Conservation (phyloP, 64 coral and sea anemone genomes). For the Catalaphyllia jardinei region DNA sequence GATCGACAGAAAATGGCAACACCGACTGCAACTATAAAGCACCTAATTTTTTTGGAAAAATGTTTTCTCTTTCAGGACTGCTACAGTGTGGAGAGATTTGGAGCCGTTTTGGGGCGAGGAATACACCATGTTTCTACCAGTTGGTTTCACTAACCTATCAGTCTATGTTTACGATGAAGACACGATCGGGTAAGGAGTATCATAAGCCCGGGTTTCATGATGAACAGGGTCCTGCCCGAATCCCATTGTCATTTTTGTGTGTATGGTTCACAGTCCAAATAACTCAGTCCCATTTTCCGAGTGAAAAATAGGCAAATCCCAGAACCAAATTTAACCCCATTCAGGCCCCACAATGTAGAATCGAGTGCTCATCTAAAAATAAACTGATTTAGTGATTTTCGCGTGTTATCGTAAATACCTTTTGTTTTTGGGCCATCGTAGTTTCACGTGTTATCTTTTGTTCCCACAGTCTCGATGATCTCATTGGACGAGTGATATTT, state of each 20-base stretch:
- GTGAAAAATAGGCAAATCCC: too few relatives aligned
- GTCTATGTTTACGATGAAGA: constrained; percentile 87
- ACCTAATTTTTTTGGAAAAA: not conserved
- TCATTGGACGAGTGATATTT: constrained; percentile 89
- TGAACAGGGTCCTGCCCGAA: too few relatives aligned
- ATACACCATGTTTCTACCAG: constrained; percentile 76
- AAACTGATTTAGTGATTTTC: not conserved
- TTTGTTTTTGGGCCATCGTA: too few relatives aligned
- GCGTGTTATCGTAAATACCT: too few relatives aligned
- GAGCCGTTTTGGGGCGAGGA: constrained; percentile 99
- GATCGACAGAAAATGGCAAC: too few relatives aligned
- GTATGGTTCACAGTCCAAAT: too few relatives aligned
- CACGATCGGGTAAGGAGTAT: constrained; percentile 69
- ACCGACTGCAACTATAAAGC: not conserved
- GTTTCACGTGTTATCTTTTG: not conserved
- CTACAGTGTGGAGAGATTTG: constrained; percentile 80
- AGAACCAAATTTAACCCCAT: too few relatives aligned
- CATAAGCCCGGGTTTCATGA: not conserved
- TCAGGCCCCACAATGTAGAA: not conserved
- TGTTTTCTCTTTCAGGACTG: constrained; percentile 64
- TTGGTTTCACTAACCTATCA: constrained; percentile 75
- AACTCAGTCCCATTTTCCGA: too few relatives aligned
- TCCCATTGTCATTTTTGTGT: too few relatives aligned
- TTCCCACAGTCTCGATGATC: constrained; percentile 68
- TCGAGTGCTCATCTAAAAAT: not conserved